A percentile compares a stretch with the other conserved stretches of the same genome.
Conservation (phyloP, 2,888 invertebrate genomes). For the Neelides folsomi region DNA sequence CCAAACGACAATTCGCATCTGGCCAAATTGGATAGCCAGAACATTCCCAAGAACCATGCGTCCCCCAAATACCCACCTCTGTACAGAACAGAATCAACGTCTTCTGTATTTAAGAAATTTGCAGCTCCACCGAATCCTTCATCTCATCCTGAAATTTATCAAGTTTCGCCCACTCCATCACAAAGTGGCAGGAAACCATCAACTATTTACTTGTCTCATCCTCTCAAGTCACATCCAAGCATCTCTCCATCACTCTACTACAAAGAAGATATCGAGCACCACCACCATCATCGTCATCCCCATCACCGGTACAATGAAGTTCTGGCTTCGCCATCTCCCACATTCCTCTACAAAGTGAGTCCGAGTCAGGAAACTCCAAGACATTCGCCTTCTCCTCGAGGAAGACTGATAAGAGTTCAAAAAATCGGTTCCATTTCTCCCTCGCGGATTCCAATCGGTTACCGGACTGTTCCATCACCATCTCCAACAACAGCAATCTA, state of each 20-base stretch:
- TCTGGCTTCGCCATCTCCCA: neutral
- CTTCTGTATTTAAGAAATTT: slow-evolving; percentile 7
- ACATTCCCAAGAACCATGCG: neutral
- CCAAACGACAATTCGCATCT: neutral
- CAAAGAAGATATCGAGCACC: slow-evolving; percentile 1
- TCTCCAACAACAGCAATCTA: neutral
- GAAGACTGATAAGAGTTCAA: too few relatives aligned
- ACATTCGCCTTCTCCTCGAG: neutral
- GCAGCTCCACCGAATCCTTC: slow-evolving; percentile 1
- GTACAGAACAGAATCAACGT: neutral
- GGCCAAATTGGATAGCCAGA: neutral
- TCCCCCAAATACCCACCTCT: neutral
- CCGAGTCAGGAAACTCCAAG: slow-evolving; percentile 1
- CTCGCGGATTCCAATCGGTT: too few relatives aligned
- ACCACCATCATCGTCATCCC: neutral
- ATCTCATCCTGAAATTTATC: neutral
- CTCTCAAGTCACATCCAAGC: slow-evolving; percentile 10
- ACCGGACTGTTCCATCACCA: neutral
- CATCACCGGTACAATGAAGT: neutral
- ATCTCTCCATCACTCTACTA: slow-evolving; percentile 10
- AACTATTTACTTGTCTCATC: slow-evolving; percentile 6
- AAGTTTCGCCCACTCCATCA: slow-evolving; percentile 1
- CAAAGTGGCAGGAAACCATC: too few relatives aligned
- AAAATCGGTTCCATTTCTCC: too few relatives aligned
- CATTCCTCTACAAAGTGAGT: slow-evolving; percentile 1